Conservation (phyloP, 2,113 vertebrate genomes). For the Dipodomys spectabilis region DNA sequence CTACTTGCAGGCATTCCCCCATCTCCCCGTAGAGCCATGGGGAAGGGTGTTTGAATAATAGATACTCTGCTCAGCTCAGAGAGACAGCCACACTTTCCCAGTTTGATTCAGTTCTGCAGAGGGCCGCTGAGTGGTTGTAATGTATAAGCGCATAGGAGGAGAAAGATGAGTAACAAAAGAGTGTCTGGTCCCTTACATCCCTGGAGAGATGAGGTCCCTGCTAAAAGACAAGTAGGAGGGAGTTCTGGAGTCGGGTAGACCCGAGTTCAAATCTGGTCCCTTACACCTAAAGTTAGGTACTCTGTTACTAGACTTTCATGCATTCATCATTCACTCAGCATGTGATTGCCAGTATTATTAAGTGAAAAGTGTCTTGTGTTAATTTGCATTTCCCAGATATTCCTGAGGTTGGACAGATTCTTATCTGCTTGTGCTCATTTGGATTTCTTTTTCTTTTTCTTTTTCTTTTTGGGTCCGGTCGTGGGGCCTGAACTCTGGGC, state of each 20-base stretch:
- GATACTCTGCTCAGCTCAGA: neutral
- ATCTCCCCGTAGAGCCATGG: neutral
- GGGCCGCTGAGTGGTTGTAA: neutral
- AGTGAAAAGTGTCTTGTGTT: neutral
- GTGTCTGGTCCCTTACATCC: rapidly evolving
- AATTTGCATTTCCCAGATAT: neutral
- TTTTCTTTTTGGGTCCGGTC: too few species aligned
- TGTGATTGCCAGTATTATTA: neutral
- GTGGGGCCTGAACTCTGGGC: neutral
- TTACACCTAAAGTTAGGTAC: too few species aligned
- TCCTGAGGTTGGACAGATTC: neutral
- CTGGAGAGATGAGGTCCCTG: neutral
- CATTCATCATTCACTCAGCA: neutral
- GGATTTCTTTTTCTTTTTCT: neutral
- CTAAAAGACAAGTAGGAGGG: too few species aligned
- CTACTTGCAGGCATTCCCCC: neutral
- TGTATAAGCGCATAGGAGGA: neutral
- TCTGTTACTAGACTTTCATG: neutral
- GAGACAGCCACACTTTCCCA: rapidly evolving
- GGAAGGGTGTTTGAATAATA: neutral
- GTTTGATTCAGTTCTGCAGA: neutral
- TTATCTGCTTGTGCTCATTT: neutral
- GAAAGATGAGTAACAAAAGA: neutral
- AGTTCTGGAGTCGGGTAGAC: too few species aligned
- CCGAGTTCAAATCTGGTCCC: too few species aligned